A percentile compares a stretch with the other conserved stretches of the same genome.
Conservation (phyloP, 2,113 vertebrate species). For the Platichthys stellatus region DNA sequence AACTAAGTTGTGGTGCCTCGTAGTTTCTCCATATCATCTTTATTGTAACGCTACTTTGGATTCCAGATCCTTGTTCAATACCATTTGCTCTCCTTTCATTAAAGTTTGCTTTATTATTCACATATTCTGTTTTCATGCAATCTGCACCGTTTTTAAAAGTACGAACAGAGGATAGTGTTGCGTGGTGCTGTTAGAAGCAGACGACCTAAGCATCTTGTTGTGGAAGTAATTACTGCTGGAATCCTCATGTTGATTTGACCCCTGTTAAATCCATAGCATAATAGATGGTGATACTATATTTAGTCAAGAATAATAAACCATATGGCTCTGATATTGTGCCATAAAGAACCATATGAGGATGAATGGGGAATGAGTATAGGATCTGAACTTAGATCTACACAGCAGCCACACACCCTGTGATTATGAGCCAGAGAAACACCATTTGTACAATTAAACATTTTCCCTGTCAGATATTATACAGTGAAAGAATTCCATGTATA, state of each 20-base stretch:
- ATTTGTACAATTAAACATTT: slow-evolving; percentile 39
- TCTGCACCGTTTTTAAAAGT: slow-evolving; percentile 20
- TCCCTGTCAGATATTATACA: slow-evolving; percentile 21
- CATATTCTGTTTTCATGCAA: slow-evolving; percentile 40
- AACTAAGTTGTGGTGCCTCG: neutral
- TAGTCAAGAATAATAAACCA: slow-evolving; percentile 1
- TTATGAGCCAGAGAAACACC: slow-evolving; percentile 38
- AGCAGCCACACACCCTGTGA: slow-evolving; percentile 40
- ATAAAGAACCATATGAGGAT: slow-evolving; percentile 9
- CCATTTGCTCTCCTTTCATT: slow-evolving; percentile 10
- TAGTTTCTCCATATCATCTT: neutral
- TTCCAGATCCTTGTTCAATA: slow-evolving; percentile 34
- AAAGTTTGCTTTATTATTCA: slow-evolving; percentile 24
- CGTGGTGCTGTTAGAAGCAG: slow-evolving; percentile 46
- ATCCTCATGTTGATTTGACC: slow-evolving; percentile 31
- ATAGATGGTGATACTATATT: slow-evolving; percentile 35
- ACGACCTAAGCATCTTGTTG: slow-evolving; percentile 49
- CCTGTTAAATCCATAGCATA: slow-evolving; percentile 42
- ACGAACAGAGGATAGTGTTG: slow-evolving; percentile 42
- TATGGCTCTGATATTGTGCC: slow-evolving; percentile 38
- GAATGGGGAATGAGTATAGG: slow-evolving; percentile 12
- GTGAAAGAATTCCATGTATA: slow-evolving; percentile 14
- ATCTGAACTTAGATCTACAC: slow-evolving; percentile 35
- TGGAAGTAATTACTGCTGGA: slow-evolving; percentile 42
- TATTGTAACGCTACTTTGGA: neutral